phyloP scores from a whole-genome alignment of 2,113 vertebrate species.

The Gopherus flavomarginatus region DNA sequence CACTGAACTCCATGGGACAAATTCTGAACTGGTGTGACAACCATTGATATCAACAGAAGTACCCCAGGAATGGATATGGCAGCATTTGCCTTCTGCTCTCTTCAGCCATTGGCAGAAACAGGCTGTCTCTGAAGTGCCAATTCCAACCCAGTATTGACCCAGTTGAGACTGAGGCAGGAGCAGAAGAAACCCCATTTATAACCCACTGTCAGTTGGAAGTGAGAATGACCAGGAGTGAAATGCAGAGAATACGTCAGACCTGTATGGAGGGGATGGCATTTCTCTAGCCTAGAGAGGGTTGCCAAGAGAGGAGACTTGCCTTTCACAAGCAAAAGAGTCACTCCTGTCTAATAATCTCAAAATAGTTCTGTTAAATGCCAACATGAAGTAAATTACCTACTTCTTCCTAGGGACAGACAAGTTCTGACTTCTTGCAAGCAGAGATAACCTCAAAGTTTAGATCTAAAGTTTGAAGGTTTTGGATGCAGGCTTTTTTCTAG shows the following conservation, averaged over 20 bases:
- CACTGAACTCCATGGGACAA: not conserved
- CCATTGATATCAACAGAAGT: not conserved
- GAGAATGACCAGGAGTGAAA: not conserved
- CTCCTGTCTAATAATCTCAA: not conserved
- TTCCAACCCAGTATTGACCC: not conserved
- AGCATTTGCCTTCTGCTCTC: not conserved
- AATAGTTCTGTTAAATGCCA: not conserved
- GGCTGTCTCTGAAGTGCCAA: not conserved
- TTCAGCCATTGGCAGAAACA: not conserved
- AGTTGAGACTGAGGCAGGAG: not conserved
- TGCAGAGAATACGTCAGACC: accelerated
- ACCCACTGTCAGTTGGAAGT: not conserved
- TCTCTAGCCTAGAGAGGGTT: not conserved
- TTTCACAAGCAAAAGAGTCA: not conserved
- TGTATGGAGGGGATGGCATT: not conserved
- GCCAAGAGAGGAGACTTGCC: not conserved
- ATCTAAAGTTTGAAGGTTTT: constrained; percentile 32
- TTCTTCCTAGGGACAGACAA: constrained; percentile 53
- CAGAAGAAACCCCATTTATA: not conserved
- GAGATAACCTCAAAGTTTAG: constrained; percentile 60
- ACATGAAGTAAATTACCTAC: constrained; percentile 61
- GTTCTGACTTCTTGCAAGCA: constrained; percentile 60
- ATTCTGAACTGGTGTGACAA: not conserved
- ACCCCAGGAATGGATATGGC: accelerated
- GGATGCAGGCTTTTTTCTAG: constrained; percentile 45